Base-by-base conservation (phyloP, 2,888 invertebrate species). In the Lomographa bimaculata region DNA sequence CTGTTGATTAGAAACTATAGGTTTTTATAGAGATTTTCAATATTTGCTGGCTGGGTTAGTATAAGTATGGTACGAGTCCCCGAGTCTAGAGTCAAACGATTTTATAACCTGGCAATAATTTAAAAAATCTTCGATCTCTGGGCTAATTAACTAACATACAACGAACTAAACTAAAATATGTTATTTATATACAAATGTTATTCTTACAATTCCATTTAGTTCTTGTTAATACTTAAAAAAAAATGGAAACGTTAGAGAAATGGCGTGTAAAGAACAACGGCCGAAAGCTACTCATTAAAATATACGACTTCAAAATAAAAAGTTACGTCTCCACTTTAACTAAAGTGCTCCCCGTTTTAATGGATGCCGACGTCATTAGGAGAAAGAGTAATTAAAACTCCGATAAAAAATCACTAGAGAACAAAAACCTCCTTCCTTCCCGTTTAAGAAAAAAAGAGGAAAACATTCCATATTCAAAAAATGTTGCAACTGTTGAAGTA, bases 371-470 rank as follows among this genome's bases (percentile, higher is more conserved):
- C 72, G 65, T 84, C 87, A 79, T 86, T 86, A 86, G 71, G 72
- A 71, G 62, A 66, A 75, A 67, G 72, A 78, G 83, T 84, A 84
- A 86, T 86, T 87, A 86, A 85, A 82, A 80, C 63, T 70, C 62
- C 64, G 70, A 77, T 78, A 78, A 81, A 78, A 81, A 82, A 81
- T 78, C 76, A 58, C 61, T 61, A 37, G 27, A 18, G 36, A 72
- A 72, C 62, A 65, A 67, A 30, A 63, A 57, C 49, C 43, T 47
- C 27, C 27, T 32, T 42, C 16, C 14, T 29, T 33, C 25, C 27
- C 10, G 6, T 12, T 42, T 10, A 8, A 30, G 23, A 39, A 33
- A 19, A 29, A 24, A 28, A 42, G 34, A 49, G 51, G 41, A 43
- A 49, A 41, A 41, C 69, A 68, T 64, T 49, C 60, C 58, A 63